Evolutionary conservation across 2,797 vertebrate species (phyloP).

Genomic region (Taeniopygia guttata): DNA sequence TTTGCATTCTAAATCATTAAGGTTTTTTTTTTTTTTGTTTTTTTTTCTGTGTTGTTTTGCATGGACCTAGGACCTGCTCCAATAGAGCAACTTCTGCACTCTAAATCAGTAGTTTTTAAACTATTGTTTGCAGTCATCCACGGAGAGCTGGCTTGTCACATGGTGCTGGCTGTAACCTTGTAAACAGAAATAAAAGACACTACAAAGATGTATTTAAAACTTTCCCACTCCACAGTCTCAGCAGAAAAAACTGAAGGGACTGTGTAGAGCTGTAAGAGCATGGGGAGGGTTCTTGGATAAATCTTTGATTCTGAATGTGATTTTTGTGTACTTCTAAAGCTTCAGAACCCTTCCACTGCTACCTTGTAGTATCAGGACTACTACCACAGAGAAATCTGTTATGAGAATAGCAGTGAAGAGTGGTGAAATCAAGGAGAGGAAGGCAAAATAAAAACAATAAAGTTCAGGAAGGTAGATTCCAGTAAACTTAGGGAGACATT

Average conservation of each 20-base stretch:
- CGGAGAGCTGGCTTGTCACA: slow-evolving; percentile 16
- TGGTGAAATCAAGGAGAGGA: not conserved
- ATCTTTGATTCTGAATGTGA: not conserved
- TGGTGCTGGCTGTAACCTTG: not conserved
- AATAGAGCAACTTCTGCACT: slow-evolving; percentile 6
- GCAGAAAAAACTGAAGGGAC: not conserved
- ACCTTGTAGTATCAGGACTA: not conserved
- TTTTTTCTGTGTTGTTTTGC: slow-evolving; percentile 31
- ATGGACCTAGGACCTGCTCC: slow-evolving; percentile 21
- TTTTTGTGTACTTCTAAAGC: not conserved
- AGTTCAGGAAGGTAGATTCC: slow-evolving; percentile 11
- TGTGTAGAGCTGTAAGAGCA: not conserved
- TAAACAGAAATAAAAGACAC: slow-evolving; percentile 47
- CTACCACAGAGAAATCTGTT: not conserved
- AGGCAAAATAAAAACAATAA: slow-evolving; percentile 9
- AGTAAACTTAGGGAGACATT: not conserved
- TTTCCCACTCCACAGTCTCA: not conserved
- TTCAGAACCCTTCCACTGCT: not conserved
- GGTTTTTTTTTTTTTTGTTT: not conserved
- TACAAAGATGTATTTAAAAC: slow-evolving; percentile 30
- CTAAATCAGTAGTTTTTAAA: slow-evolving; percentile 18
- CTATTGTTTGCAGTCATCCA: slow-evolving; percentile 40
- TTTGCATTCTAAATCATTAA: slow-evolving; percentile 27
- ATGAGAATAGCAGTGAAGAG: not conserved
- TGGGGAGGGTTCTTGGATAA: not conserved